These are phyloP conservation scores for Coreoperca whiteheadi DNA, from an alignment of 2,113 vertebrate species.

Conservation along the genomic window DNA sequence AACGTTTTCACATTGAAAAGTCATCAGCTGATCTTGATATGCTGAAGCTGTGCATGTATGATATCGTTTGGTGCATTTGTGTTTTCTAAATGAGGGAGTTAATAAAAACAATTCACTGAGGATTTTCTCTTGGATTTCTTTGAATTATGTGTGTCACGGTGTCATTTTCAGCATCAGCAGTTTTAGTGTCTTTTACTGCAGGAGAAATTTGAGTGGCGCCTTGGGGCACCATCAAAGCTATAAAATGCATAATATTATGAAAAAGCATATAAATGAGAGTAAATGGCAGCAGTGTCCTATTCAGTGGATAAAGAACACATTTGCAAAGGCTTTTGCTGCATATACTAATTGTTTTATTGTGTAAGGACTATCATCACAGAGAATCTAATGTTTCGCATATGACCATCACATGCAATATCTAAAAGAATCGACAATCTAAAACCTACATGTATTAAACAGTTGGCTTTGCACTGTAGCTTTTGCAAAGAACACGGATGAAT, in stretches of 20 bases:
- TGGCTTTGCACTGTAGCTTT: slow-evolving; percentile 19
- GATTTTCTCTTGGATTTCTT: slow-evolving; percentile 45
- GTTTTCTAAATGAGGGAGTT: slow-evolving; percentile 82
- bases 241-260: slow-evolving; percentile 74
- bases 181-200: slow-evolving; percentile 75
- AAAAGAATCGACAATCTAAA: slow-evolving; percentile 3
- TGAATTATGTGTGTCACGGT: slow-evolving; percentile 46
- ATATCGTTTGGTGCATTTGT: slow-evolving; percentile 84
- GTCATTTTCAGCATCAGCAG: slow-evolving; percentile 77
- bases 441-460: slow-evolving; percentile 3
- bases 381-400: neutral
- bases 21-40: slow-evolving; percentile 80
- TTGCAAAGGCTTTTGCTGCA: slow-evolving; percentile 29
- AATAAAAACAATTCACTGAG: slow-evolving; percentile 80
- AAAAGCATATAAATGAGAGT: slow-evolving; percentile 68
- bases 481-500: slow-evolving; percentile 7
- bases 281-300: slow-evolving; percentile 62
- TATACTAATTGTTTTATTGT: slow-evolving; percentile 42
- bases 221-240: slow-evolving; percentile 65
- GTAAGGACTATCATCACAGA: slow-evolving; percentile 21
- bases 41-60: slow-evolving; percentile 83
- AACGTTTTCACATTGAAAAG: slow-evolving; percentile 84
- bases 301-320: slow-evolving; percentile 50
- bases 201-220: slow-evolving; percentile 62
- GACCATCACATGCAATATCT: neutral